Percentiles rank a stretch among this genome's conserved stretches.
Evolutionary conservation across 1,140 invertebrate species (phyloP).

Genomic region (Andricus grossulariae): DNA sequence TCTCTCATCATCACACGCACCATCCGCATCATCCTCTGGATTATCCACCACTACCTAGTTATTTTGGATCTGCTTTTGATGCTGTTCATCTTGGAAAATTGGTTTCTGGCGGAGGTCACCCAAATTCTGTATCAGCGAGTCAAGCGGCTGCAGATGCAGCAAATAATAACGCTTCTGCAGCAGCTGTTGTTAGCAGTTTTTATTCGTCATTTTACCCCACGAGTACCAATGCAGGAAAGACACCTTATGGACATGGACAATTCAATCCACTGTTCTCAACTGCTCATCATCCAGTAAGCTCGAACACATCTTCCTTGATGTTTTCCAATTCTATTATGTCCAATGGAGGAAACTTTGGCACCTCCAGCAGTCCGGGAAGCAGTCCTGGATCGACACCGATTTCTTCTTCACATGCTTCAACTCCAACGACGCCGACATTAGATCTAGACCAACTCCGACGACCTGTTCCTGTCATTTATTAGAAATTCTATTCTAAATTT

Average conservation of each 20-base stretch:
- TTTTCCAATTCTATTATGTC: slow-evolving; percentile 31
- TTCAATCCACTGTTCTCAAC: slow-evolving; percentile 70
- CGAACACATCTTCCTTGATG: slow-evolving; percentile 15
- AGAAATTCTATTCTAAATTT: slow-evolving; percentile 52
- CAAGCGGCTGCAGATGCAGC: slow-evolving; percentile 53
- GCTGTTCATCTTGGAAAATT: slow-evolving; percentile 79
- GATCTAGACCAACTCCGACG: slow-evolving; percentile 73
- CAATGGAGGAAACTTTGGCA: slow-evolving; percentile 38
- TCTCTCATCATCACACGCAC: slow-evolving; percentile 76
- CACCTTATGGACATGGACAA: slow-evolving; percentile 52
- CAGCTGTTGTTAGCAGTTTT: slow-evolving; percentile 79
- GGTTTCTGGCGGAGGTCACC: slow-evolving; percentile 60
- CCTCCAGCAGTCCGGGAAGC: slow-evolving; percentile 55
- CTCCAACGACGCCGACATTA: slow-evolving; percentile 58
- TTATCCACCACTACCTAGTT: slow-evolving; percentile 74
- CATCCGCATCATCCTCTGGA: slow-evolving; percentile 72
- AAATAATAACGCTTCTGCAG: slow-evolving; percentile 64
- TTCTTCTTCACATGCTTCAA: slow-evolving; percentile 68
- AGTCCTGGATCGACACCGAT: slow-evolving; percentile 51
- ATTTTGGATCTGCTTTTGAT: slow-evolving; percentile 82
- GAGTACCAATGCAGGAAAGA: slow-evolving; percentile 36
- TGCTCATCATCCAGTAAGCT: slow-evolving; percentile 70
- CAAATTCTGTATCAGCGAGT: slow-evolving; percentile 64
- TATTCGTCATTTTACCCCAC: slow-evolving; percentile 76
- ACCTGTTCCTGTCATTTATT: slow-evolving; percentile 78